Conservation (phyloP, 2,888 invertebrate genomes). For the Ochropacha duplaris region DNA sequence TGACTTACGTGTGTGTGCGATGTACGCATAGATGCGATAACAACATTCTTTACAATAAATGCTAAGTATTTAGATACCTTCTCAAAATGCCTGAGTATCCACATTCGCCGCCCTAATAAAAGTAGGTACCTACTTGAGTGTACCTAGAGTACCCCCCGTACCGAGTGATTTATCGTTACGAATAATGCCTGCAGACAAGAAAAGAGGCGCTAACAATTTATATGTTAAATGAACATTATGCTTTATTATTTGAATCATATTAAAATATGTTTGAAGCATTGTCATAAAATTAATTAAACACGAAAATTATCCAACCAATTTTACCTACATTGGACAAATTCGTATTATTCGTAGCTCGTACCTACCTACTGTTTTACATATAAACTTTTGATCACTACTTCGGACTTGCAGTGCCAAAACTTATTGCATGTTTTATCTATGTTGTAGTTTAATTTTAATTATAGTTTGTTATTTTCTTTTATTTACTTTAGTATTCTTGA, state of each 20-base stretch:
- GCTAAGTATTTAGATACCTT: background rate
- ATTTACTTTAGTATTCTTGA: too few species aligned
- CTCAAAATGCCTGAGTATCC: background rate
- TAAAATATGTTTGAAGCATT: background rate
- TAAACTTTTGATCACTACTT: too few species aligned
- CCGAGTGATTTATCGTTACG: background rate
- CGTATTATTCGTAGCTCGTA: too few species aligned
- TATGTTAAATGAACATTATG: background rate
- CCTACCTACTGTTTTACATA: too few species aligned
- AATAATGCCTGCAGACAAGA: background rate
- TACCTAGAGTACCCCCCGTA: background rate
- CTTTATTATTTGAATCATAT: background rate
- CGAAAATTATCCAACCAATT: too few species aligned
- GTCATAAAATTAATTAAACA: too few species aligned
- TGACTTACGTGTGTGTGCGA: constrained; percentile 1
- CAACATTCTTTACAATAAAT: background rate
- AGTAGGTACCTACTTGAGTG: background rate
- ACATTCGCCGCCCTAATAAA: background rate
- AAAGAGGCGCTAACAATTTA: background rate
- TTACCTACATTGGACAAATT: too few species aligned
- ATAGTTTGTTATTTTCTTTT: too few species aligned
- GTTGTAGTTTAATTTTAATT: too few species aligned
- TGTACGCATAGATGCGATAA: background rate
- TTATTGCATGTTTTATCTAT: too few species aligned
- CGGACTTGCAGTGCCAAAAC: too few species aligned